These are phyloP conservation scores for Augochlora pura DNA, from an alignment of 1,140 invertebrate genomes.

Conservation along the genomic window DNA sequence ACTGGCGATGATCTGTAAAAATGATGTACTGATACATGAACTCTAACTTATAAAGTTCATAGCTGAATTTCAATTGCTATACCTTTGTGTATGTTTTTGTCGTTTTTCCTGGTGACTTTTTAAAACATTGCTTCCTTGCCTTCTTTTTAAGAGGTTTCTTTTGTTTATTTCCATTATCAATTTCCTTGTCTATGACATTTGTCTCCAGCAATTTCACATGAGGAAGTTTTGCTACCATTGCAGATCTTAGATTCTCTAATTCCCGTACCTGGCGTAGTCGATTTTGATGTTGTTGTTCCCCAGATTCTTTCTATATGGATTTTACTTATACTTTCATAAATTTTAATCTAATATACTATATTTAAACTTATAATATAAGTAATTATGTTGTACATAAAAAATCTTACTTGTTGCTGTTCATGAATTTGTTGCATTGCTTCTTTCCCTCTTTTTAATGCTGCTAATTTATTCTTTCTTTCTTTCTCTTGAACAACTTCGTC, in stretches of 20 bases:
- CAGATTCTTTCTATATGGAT: conserved; percentile 57
- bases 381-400: not conserved
- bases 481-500: conserved; percentile 66
- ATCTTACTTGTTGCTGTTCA: conserved; percentile 51
- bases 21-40: not conserved
- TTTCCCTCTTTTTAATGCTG: conserved; percentile 75
- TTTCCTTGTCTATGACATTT: conserved; percentile 3
- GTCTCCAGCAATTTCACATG: conserved; percentile 35
- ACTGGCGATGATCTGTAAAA: conserved; percentile 39
- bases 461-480: conserved; percentile 68
- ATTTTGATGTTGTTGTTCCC: conserved; percentile 69
- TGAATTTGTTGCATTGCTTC: conserved; percentile 73
- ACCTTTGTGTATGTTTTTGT: conserved; percentile 50
- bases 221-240: conserved; percentile 71
- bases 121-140: conserved; percentile 41
- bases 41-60: no score
- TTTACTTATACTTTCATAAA: conserved; percentile 39
- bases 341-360: conserved; percentile 6
- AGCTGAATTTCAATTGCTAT: conserved; percentile 7
- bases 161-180: conserved; percentile 15
- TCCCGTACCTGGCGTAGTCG: conserved; percentile 76
- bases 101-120: conserved; percentile 57
- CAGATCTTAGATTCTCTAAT: conserved; percentile 78
- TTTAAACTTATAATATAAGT: conserved; percentile 33
- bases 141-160: conserved; percentile 32